Evolutionary conservation across 1,140 invertebrate species (phyloP), one percentile per base, ranked within the genome.

Genomic region (Apocrypta bakeri): DNA sequence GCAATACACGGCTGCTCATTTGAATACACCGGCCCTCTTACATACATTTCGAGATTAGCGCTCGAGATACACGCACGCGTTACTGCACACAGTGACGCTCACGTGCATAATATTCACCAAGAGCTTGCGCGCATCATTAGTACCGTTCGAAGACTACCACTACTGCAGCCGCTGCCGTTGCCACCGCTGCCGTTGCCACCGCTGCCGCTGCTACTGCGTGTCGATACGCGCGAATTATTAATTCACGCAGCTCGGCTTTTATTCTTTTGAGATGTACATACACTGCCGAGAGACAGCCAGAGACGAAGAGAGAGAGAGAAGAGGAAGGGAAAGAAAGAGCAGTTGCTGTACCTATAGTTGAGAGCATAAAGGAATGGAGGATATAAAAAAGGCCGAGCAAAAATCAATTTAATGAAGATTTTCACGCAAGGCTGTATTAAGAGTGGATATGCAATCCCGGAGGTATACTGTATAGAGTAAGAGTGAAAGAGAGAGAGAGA

Each of bases 381-480:
- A 24, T 33, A 79, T 0, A 12, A 40, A 25, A 79, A 68, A 42
- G 31, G 24, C 21, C 72, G 33, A 37, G 72, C 31, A 25, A 40
- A 78, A 61, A 78, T 61, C 27, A 82, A 78, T 77, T 82, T 61
- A 42, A 63, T 63, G 64, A 42, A 61, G 56, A 68, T 75, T 81
- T 78, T 42, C 66, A 48, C 80, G 79, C 81, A 84, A 84, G 79
- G 78, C 72, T 68, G 79, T 79, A 81, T 73, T 84, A 84, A 84
- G 31, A 77, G 73, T 37, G 76, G 11, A 40, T 24, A 77, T 29
- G 25, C 40, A 31, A 68, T 68, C 64, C 29, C 27, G 64, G 64
- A 68, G 25, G 27, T 31, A 68, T 68, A 27, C 29, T 12, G 27
- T 66, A 21, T 29, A 17, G 12, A 17, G 42, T 64, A 25, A 33